Percentiles rank a stretch among this genome's conserved stretches.
phyloP scores from a whole-genome alignment of 2,888 invertebrate genomes.

The Tachina grossa region DNA sequence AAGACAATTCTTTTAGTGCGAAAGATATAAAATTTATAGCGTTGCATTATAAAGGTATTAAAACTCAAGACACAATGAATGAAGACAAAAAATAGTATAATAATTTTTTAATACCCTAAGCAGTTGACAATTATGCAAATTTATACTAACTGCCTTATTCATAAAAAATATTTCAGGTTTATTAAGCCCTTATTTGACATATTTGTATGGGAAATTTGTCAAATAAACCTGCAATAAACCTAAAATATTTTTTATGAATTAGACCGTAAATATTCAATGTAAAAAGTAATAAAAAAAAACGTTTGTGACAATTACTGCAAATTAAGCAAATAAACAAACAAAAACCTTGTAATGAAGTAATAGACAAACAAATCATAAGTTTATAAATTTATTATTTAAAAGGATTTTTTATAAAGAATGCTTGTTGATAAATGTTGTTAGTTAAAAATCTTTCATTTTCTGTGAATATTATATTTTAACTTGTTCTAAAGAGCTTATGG shows the following conservation, averaged over 20 bases:
- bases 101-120: slow-evolving; percentile 4
- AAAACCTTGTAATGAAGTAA: neutral
- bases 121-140: slow-evolving; percentile 33
- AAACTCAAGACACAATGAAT: neutral
- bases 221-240: no score
- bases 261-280: slow-evolving; percentile 7
- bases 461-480: no score
- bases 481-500: no score
- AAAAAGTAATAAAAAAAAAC: neutral
- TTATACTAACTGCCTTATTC: no score
- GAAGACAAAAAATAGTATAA: neutral
- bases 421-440: no score
- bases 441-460: no score
- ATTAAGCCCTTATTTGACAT: no score
- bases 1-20: slow-evolving; percentile 47
- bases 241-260: no score
- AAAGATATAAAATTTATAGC: slow-evolving; percentile 54
- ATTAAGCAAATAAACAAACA: neutral
- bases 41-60: slow-evolving; percentile 35
- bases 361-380: neutral
- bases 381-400: neutral
- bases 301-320: slow-evolving; percentile 3
- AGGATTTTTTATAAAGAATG: neutral
- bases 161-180: no score
- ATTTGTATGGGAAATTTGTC: no score